Conservation (phyloP, 2,888 invertebrate species). For the Andrena bicolor region DNA sequence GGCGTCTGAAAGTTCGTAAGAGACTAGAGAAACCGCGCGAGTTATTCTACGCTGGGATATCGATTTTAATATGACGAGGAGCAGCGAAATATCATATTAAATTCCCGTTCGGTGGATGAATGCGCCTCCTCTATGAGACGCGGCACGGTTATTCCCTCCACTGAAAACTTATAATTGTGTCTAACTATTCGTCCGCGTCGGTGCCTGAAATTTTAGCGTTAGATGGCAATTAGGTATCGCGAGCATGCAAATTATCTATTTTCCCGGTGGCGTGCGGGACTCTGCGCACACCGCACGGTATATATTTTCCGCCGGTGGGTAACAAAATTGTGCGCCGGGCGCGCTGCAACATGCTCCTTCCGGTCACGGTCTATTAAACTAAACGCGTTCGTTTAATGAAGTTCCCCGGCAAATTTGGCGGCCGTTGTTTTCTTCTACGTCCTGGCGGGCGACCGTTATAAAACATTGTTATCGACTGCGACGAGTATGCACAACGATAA, state of each 20-base stretch:
- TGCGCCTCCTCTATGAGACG: slow-evolving; percentile 10
- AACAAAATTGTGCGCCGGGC: slow-evolving; percentile 44
- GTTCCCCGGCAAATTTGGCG: slow-evolving; percentile 26
- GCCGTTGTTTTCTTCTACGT: slow-evolving; percentile 13
- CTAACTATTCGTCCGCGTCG: slow-evolving; percentile 61
- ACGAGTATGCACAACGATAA: background rate
- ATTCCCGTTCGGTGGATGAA: slow-evolving; percentile 20
- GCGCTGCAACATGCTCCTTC: slow-evolving; percentile 40
- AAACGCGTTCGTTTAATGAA: slow-evolving; percentile 39
- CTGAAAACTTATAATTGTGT: slow-evolving; percentile 64
- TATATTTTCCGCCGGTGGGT: slow-evolving; percentile 14
- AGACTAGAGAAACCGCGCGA: background rate
- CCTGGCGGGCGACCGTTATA: background rate
- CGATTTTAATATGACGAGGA: slow-evolving; percentile 7
- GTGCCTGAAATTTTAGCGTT: slow-evolving; percentile 63
- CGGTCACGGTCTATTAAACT: slow-evolving; percentile 43
- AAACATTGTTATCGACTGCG: background rate
- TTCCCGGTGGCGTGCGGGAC: background rate
- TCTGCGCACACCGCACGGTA: background rate
- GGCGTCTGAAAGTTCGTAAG: background rate
- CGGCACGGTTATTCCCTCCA: slow-evolving; percentile 23
- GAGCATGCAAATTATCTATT: slow-evolving; percentile 60
- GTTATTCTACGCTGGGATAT: background rate
- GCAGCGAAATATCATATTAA: slow-evolving; percentile 30
- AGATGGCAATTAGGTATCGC: slow-evolving; percentile 65